phyloP scores from a whole-genome alignment of 1,140 invertebrate species.

The Maniola jurtina region DNA sequence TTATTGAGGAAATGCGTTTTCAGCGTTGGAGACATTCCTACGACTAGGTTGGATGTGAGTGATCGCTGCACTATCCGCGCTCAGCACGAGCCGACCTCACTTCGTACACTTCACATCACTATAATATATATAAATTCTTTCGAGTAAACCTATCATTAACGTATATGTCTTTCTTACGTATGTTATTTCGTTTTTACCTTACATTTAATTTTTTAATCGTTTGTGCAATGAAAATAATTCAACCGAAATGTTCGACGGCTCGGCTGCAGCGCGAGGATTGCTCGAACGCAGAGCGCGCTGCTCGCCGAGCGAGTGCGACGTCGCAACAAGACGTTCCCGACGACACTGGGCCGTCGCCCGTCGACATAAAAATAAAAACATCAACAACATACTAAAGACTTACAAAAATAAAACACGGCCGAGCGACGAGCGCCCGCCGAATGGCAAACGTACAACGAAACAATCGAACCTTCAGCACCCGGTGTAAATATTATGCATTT shows the following conservation, averaged over 20 bases:
- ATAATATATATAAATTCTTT: conserved; percentile 74
- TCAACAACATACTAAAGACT: conserved; percentile 53
- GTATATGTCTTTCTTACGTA: conserved; percentile 79
- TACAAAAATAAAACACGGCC: conserved; percentile 35
- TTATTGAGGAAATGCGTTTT: neutral
- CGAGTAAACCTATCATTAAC: conserved; percentile 72
- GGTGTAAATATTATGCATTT: conserved; percentile 51
- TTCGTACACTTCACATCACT: conserved; percentile 37
- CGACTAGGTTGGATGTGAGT: neutral
- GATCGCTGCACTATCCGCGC: conserved; percentile 6
- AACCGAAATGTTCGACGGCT: conserved; percentile 18
- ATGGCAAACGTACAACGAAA: conserved; percentile 34
- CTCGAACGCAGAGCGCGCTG: no score
- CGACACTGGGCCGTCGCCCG: conserved; percentile 24
- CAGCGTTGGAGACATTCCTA: neutral
- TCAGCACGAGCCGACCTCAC: conserved; percentile 38
- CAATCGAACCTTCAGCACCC: conserved; percentile 44
- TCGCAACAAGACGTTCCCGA: neutral
- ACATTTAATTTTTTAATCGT: conserved; percentile 53
- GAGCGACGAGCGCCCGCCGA: conserved; percentile 15
- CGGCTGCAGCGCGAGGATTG: conserved; percentile 10
- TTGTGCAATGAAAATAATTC: conserved; percentile 61
- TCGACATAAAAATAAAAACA: conserved; percentile 46
- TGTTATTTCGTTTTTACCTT: conserved; percentile 76
- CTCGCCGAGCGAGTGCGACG: neutral